Percentiles rank a stretch among this genome's conserved stretches.
These are phyloP conservation scores for Melanocharis versteri DNA, from an alignment of 2,113 vertebrate species.

Conservation along the genomic window DNA sequence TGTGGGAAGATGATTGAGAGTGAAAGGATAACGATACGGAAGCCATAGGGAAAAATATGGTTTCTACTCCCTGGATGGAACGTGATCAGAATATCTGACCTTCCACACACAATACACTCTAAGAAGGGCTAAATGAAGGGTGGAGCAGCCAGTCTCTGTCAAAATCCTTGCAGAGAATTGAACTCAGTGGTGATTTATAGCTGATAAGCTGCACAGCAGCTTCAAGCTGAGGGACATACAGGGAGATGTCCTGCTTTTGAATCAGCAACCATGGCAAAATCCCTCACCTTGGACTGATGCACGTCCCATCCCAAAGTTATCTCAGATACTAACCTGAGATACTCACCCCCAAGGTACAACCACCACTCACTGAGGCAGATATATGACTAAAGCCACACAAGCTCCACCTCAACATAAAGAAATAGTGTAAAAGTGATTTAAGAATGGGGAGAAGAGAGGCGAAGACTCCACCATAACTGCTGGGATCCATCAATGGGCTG, in stretches of 20 bases:
- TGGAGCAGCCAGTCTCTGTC: background rate
- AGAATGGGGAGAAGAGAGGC: background rate
- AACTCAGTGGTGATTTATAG: background rate
- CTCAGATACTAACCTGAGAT: background rate
- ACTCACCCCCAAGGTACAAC: background rate
- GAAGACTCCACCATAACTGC: background rate
- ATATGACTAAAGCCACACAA: background rate
- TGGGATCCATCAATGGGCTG: background rate
- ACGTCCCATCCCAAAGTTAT: background rate
- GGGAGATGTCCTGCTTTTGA: background rate
- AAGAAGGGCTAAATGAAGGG: accelerated
- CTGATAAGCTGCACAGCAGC: background rate
- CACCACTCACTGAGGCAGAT: background rate
- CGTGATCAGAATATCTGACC: background rate
- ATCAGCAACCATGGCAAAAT: background rate
- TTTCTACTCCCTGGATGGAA: background rate
- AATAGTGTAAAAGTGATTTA: background rate
- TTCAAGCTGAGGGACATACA: background rate
- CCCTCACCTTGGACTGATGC: background rate
- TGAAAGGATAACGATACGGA: accelerated
- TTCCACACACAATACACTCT: accelerated
- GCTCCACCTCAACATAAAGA: background rate
- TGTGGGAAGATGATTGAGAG: background rate
- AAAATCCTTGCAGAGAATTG: background rate
- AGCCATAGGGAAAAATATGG: background rate